These are phyloP conservation scores for Setipinna tenuifilis DNA, from an alignment of 2,797 vertebrate species.

Conservation along the genomic window DNA sequence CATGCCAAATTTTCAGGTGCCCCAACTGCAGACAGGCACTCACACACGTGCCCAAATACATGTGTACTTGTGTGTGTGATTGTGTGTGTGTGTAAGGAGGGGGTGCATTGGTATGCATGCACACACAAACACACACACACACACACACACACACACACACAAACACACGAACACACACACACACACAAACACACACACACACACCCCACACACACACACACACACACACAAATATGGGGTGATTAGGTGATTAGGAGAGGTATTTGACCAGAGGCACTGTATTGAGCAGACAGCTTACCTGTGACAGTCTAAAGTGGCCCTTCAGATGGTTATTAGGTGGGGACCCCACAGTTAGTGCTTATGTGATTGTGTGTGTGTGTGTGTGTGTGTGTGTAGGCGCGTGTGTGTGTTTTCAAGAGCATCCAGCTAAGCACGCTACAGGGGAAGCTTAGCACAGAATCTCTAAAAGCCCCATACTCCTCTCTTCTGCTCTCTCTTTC, in stretches of 20 bases:
- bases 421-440: constrained; percentile 4
- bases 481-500: neutral
- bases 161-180: neutral
- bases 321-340: constrained; percentile 28
- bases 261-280: constrained; percentile 34
- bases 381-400: constrained; percentile 24
- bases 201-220: constrained; percentile 15
- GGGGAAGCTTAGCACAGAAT: constrained; percentile 12
- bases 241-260: constrained; percentile 32
- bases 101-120: too few relatives aligned
- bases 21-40: neutral
- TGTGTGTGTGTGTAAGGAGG: too few relatives aligned
- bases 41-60: neutral
- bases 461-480: neutral
- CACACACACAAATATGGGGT: neutral
- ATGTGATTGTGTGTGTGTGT: constrained; percentile 23
- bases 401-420: neutral
- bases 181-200: constrained; percentile 29
- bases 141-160: constrained; percentile 1
- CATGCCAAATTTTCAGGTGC: neutral
- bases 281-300: constrained; percentile 32
- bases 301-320: constrained; percentile 15
- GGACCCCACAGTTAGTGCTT: neutral
- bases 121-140: neutral
- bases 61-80: neutral